A percentile compares a stretch with the other conserved stretches of the same genome.
Evolutionary conservation across 2,113 vertebrate species (phyloP).

Genomic region (Dicaeum eximium): DNA sequence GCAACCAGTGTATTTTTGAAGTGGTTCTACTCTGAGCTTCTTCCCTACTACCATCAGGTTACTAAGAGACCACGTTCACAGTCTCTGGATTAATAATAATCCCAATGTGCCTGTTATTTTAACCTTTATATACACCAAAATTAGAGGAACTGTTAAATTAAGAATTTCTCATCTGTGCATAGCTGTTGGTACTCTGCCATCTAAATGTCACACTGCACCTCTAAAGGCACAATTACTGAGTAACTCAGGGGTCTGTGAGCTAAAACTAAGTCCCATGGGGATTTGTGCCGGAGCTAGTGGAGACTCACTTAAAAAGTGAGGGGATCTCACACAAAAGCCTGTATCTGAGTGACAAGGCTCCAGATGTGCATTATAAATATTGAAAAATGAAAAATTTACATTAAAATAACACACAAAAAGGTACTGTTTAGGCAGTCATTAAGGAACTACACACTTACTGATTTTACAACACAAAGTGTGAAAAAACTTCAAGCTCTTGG

Average conservation of each 20-base stretch:
- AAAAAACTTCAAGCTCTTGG: not conserved
- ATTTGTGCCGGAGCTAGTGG: fast-evolving
- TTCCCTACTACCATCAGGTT: not conserved
- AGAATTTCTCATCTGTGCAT: not conserved
- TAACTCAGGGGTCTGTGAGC: not conserved
- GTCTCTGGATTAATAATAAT: slow-evolving; percentile 50
- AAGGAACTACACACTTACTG: not conserved
- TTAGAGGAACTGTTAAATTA: slow-evolving; percentile 22
- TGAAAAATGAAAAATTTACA: not conserved
- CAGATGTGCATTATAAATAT: not conserved
- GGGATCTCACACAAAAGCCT: not conserved
- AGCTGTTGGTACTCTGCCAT: not conserved
- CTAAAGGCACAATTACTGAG: not conserved
- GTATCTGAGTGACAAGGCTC: not conserved
- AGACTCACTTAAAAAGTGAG: not conserved
- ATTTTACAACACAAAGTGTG: not conserved
- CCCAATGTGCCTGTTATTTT: not conserved
- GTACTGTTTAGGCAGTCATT: not conserved
- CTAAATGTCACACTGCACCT: not conserved
- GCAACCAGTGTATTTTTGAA: slow-evolving; percentile 19
- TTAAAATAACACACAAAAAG: not conserved
- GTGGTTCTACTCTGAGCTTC: not conserved
- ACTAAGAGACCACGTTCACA: slow-evolving; percentile 16
- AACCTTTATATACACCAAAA: slow-evolving; percentile 11
- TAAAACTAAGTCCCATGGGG: not conserved